phyloP scores from a whole-genome alignment of 2,113 vertebrate genomes.

The Clarias gariepinus region DNA sequence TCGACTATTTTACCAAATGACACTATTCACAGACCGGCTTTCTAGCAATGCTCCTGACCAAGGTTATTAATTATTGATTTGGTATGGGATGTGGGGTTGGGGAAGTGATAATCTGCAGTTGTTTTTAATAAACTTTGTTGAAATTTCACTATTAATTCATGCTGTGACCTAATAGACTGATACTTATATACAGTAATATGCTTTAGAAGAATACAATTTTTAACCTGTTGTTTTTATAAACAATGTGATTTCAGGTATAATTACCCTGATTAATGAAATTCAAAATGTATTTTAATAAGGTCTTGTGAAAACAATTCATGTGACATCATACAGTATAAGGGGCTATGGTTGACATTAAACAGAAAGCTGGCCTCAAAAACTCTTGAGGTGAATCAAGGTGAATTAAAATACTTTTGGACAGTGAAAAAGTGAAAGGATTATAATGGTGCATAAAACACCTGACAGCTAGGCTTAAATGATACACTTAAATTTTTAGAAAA shows the following conservation, averaged over 20 bases:
- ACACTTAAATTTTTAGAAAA: background rate
- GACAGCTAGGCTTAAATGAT: too few relatives aligned
- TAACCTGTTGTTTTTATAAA: too few relatives aligned
- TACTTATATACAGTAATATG: too few relatives aligned
- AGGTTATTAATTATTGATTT: background rate
- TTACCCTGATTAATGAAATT: background rate
- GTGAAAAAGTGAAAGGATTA: background rate
- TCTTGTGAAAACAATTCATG: background rate
- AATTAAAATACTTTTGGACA: background rate
- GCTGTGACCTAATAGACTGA: background rate
- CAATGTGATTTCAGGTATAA: too few relatives aligned
- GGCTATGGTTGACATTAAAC: background rate
- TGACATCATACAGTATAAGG: background rate
- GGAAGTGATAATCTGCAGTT: background rate
- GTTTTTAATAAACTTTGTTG: background rate
- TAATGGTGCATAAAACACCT: too few relatives aligned
- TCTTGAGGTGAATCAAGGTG: background rate
- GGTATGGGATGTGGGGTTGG: background rate
- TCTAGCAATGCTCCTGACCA: background rate
- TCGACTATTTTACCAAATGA: background rate
- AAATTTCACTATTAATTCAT: background rate
- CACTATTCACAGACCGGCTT: background rate
- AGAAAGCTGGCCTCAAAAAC: background rate
- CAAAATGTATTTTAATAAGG: background rate
- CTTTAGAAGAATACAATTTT: background rate